Conservation (phyloP, 1,140 invertebrate genomes). For the Elymnias hypermnestra region DNA sequence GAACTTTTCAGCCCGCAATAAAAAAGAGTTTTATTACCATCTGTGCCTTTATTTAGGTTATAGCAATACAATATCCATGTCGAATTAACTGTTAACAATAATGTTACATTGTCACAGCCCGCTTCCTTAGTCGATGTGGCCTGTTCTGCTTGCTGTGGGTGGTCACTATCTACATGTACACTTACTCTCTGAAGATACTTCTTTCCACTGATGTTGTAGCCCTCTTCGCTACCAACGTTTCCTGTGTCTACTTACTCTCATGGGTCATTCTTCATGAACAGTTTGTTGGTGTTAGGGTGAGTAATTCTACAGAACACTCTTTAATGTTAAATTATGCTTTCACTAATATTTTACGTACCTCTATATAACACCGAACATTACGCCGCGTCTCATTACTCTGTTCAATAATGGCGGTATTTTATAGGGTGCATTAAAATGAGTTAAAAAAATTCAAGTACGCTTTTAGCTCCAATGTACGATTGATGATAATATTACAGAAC, state of each 20-base stretch:
- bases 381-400: too few relatives aligned
- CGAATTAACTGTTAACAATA: neutral
- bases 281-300: constrained; percentile 95
- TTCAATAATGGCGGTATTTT: too few relatives aligned
- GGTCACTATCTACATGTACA: constrained; percentile 94
- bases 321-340: neutral
- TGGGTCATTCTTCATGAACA: constrained; percentile 98
- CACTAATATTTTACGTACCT: too few relatives aligned
- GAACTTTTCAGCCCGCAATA: too few relatives aligned
- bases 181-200: constrained; percentile 88
- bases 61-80: too few relatives aligned
- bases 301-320: constrained; percentile 28
- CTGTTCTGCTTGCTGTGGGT: constrained; percentile 94
- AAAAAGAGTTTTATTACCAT: too few relatives aligned
- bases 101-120: constrained; percentile 71
- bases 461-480: too few relatives aligned
- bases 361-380: too few relatives aligned
- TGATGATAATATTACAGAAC: too few relatives aligned
- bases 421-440: too few relatives aligned
- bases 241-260: constrained; percentile 94
- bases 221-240: constrained; percentile 94
- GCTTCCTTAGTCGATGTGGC: constrained; percentile 89
- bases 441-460: too few relatives aligned
- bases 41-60: too few relatives aligned
- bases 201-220: constrained; percentile 94